These are phyloP conservation scores for Ectropis grisescens DNA, from an alignment of 1,140 invertebrate species.

Conservation along the genomic window DNA sequence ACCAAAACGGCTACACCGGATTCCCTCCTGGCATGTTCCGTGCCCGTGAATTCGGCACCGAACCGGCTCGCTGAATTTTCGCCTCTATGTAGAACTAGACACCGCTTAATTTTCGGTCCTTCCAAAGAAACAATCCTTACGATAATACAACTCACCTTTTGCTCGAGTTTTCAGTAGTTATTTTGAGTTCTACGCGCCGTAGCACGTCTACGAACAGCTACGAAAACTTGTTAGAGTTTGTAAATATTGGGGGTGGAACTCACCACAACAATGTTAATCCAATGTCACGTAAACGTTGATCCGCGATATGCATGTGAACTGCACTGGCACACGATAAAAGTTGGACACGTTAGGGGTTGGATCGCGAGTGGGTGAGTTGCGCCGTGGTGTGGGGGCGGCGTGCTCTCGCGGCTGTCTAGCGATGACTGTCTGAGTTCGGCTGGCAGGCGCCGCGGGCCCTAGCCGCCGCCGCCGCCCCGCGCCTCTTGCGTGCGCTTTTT, in stretches of 20 bases:
- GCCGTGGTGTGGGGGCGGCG: constrained; percentile 50
- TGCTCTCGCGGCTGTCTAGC: constrained; percentile 56
- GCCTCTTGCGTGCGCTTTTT: constrained; percentile 61
- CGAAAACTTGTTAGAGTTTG: constrained; percentile 12
- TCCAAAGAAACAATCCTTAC: too few relatives aligned
- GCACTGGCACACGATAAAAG: constrained; percentile 49
- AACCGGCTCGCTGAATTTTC: constrained; percentile 4
- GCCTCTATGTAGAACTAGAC: too few relatives aligned
- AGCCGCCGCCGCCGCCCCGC: constrained; percentile 41
- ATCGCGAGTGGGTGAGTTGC: constrained; percentile 28
- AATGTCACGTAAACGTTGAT: constrained; percentile 16
- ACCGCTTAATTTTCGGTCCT: too few relatives aligned
- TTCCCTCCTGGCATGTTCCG: constrained; percentile 23
- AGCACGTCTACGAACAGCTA: constrained; percentile 25
- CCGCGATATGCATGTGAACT: constrained; percentile 22
- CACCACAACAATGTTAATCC: constrained; percentile 24
- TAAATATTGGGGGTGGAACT: constrained; percentile 13
- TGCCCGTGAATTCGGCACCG: constrained; percentile 6
- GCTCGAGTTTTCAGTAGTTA: too few relatives aligned
- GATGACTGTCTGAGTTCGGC: constrained; percentile 45
- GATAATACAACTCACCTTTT: too few relatives aligned
- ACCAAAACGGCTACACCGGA: constrained; percentile 34
- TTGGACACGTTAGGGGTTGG: constrained; percentile 46
- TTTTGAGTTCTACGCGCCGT: constrained; percentile 31
- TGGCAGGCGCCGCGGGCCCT: constrained; percentile 27